Evolutionary conservation across 2,113 vertebrate species (phyloP).

Genomic region (Phoenicopterus ruber): DNA sequence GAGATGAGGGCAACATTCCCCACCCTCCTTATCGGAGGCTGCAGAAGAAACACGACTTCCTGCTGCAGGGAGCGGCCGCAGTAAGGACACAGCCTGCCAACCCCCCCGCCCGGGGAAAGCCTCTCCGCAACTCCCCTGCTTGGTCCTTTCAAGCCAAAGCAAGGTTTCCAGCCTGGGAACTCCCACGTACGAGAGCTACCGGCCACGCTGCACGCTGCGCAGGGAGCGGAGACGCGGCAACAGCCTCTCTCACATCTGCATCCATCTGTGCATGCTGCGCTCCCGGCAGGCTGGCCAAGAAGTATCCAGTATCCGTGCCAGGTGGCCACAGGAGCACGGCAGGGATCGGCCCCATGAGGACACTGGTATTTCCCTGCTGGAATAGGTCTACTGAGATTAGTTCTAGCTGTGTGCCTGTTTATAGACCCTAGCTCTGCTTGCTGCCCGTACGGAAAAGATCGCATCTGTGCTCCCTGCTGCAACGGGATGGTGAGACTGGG

Average conservation of each 20-base stretch:
- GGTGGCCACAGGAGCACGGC: not conserved
- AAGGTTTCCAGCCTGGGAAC: not conserved
- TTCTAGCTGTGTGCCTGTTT: not conserved
- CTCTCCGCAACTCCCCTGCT: not conserved
- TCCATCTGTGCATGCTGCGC: not conserved
- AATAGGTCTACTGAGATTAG: not conserved
- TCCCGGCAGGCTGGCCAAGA: not conserved
- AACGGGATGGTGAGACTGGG: not conserved
- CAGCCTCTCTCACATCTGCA: not conserved
- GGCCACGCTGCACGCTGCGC: accelerated
- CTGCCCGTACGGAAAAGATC: not conserved
- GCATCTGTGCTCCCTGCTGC: not conserved
- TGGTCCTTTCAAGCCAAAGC: not conserved
- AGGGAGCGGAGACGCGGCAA: not conserved
- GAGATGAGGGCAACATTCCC: not conserved
- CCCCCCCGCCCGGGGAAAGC: not conserved
- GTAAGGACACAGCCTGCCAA: not conserved
- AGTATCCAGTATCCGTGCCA: not conserved
- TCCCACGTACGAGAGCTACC: accelerated
- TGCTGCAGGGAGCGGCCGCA: not conserved
- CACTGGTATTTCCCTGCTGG: not conserved
- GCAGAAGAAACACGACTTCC: not conserved
- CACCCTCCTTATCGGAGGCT: constrained; percentile 18
- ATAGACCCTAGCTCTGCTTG: not conserved
- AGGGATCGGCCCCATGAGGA: not conserved